Evolutionary conservation across 2,797 vertebrate genomes (phyloP).

Genomic region (Nannoperca obscura): DNA sequence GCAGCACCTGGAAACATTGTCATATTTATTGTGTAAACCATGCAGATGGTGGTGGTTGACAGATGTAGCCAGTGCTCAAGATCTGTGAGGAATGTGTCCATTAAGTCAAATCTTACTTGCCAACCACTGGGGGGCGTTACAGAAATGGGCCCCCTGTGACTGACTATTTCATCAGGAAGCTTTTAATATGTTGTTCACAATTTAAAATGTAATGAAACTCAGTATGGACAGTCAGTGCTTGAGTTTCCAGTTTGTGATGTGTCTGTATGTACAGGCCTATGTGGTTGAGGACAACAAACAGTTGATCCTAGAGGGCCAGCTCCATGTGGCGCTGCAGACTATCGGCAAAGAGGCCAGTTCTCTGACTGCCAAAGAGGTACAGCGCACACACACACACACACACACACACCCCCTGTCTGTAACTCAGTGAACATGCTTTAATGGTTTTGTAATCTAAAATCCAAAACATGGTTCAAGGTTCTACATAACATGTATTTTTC

Average conservation of each 20-base stretch:
- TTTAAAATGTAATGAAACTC: not conserved
- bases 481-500: not conserved
- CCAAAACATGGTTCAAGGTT: not conserved
- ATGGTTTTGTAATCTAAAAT: not conserved
- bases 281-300: constrained; percentile 98
- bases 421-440: not conserved
- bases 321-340: constrained; percentile 92
- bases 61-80: not conserved
- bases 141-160: too few relatives aligned
- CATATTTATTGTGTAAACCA: not conserved
- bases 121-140: not conserved
- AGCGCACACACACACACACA: not conserved
- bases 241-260: not conserved
- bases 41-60: not conserved
- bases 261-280: constrained; percentile 86
- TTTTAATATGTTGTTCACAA: not conserved
- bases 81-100: not conserved
- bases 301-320: constrained; percentile 96
- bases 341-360: constrained; percentile 93
- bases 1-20: not conserved
- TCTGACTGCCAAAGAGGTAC: constrained; percentile 92
- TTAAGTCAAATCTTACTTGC: not conserved
- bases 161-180: not conserved
- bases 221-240: not conserved
- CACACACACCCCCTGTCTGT: not conserved